Evolutionary conservation across 2,888 invertebrate genomes (phyloP).

Genomic region (Cyrtodaria siliqua): DNA sequence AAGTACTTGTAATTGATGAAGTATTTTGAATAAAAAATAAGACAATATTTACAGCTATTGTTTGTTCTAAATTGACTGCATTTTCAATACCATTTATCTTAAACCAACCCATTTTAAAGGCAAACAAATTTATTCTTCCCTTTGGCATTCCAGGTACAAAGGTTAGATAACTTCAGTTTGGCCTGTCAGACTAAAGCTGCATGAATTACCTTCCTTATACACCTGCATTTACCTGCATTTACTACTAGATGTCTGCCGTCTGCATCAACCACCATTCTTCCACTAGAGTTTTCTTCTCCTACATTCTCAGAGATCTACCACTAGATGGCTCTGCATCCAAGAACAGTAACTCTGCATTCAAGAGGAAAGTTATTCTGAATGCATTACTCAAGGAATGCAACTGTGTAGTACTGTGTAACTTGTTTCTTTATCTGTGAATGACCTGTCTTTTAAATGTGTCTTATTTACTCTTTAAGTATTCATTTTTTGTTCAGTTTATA

Average conservation of each 20-base stretch:
- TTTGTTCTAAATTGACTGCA: no score
- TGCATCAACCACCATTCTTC: slow-evolving; percentile 6
- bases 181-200: slow-evolving; percentile 20
- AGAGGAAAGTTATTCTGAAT: no score
- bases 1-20: no score
- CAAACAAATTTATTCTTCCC: slow-evolving; percentile 38
- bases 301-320: background rate
- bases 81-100: no score
- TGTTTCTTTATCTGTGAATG: no score
- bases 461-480: no score
- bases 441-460: no score
- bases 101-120: slow-evolving; percentile 12
- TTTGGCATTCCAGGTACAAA: slow-evolving; percentile 55
- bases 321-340: slow-evolving; percentile 5
- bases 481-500: no score
- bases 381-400: no score
- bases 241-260: background rate
- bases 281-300: background rate
- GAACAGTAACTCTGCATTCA: background rate
- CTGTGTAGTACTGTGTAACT: no score
- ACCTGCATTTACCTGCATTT: slow-evolving; percentile 18
- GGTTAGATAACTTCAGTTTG: slow-evolving; percentile 42
- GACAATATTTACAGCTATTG: no score
- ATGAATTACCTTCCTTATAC: slow-evolving; percentile 47
- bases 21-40: no score